Evolutionary conservation across 2,113 vertebrate species (phyloP), one percentile per base, ranked within the genome.

Genomic region (Silurus meridionalis): DNA sequence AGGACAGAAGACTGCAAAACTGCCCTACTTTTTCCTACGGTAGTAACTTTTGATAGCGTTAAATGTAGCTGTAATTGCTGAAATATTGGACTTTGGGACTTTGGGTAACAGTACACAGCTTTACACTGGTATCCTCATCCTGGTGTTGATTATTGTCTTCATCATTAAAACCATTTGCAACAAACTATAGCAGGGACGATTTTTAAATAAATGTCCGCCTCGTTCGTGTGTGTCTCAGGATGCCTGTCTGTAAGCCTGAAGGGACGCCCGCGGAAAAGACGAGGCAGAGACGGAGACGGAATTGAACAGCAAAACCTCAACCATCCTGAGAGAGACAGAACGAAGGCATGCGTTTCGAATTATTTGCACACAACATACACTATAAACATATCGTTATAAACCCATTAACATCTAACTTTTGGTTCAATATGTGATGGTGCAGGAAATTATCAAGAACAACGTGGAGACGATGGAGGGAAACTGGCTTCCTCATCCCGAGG

Each of bases 401-500:
- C 37, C 37, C 37, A 37, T 37, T 2, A 37, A 37, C 37, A 37
- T 37, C 10, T 23, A 19, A 55, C 9, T 25, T 8, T 53, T 8
- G 21, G 23, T 80, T 71, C 37, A 52, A 80, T 48, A 7, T n/a
- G 6, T 53, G 60, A 37, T 17, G 55, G 72, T n/a, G 58, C 53
- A 95, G 95, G 95, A 96, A 83, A 95, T 94, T 19, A 94, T 95
- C 90, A 93, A 93, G 93, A 94, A 94, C 89, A 94, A 92, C 28
- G 94, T 93, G 88, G 95, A 95, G 91, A 87, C 90, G 6, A 93
- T 92, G 57, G 95, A 95, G 64, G 88, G 88, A n/a, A 87, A 89
- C 89, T 95, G 94, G 95, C 94, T 95, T 21, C 95, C 94, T 8
- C 93, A 95, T 72, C 94, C 95, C 0, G 95, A 95, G 19, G 94